Evolutionary conservation across 2,797 vertebrate species (phyloP), one percentile per base, ranked within the genome.

Genomic region (Pempheris klunzingeri): DNA sequence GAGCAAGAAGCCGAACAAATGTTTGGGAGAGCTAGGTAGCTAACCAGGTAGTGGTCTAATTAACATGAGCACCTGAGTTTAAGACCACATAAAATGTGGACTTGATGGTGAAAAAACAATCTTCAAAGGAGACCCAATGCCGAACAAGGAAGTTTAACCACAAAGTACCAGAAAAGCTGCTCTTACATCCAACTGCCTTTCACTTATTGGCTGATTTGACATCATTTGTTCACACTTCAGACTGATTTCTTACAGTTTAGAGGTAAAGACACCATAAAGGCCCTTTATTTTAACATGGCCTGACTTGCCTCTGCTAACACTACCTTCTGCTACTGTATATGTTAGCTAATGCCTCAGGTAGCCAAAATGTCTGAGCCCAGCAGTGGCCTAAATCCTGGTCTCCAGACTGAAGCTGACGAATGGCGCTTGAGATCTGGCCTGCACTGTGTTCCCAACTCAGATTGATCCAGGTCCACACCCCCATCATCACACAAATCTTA

Each of bases 391-490:
- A 39, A 3, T 59, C 36, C 38, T 26, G 52, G 14, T 24, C 24
- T 13, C 14, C 28, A 67, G 38, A 17, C 12, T 50, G 9, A 24
- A 13, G 44, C 61, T 1, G 17, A 58, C 28, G 43, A 28, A 28
- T 36, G 12, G 15, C 0, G n/a, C 22, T 58, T 38, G 26, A 54
- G 26, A 18, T 50, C 22, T 0, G 15, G 28, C 13, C 18, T 10
- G 34, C 17, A 34, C 11, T 26, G 11, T 30, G 15, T 46, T 22
- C 8, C 32, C 26, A 11, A n/a, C 32, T 38, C n/a, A 50, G 5
- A 53, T 2, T n/a, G 49, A 66, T 66, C 24, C 49, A 53, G 18
- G n/a, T 69, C 38, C 50, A 55, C 38, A 30, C 20, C 13, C 52
- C 3, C 24, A 13, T 20, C 34, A 32, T 4, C 8, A 11, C 12